Base-by-base conservation (phyloP, 2,888 invertebrate genomes). In the Meiosimyza decipiens region DNA sequence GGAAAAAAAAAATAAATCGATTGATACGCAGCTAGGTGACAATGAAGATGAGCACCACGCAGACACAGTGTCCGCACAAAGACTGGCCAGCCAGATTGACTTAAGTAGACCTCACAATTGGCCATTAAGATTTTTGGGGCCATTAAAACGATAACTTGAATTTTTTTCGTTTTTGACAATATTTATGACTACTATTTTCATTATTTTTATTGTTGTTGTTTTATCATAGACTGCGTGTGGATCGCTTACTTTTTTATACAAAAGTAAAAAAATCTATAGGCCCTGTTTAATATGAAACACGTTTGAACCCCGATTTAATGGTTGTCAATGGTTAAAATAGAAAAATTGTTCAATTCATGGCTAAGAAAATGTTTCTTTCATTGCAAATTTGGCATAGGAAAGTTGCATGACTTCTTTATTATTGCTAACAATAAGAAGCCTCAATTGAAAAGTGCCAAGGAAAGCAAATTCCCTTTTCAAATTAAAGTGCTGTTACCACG, bases 21-120 rank as follows among this genome's bases (percentile, higher is more conserved):
- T 12, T 28, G 51, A 64, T 22, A 22, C 22, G 22, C 64, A 18
- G 64, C 50, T 40, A 51, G 13, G 7, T 51, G 64, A 64, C 51
- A 64, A 64, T 22, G 6, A 3, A n/a, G 49, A 15, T 15, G 11
- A 51, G 18, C 51, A 51, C 22, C 33, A 22, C 59, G 15, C 22
- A 18, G 33, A 13, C 64, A 51, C 15, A 3, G 6, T 54, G 13
- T 16, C 22, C 65, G 16, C 11, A 68, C 13, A 3, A 33, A 55
- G 55, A 33, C 13, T 9, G 40, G 40, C 40, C 40, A 40, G 40
- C 40, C 40, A 40, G n/a, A 65, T 22, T 28, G 18, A 62, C 62
- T 52, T 62, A 62, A 62, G 28, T 65, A 55, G 59, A 57, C 64
- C 65, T 65, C 65, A 71, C 71, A 64, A 71, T 65, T 65, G 71